Evolutionary conservation across 2,113 vertebrate genomes (phyloP).

Genomic region (Pseudopodoces humilis): DNA sequence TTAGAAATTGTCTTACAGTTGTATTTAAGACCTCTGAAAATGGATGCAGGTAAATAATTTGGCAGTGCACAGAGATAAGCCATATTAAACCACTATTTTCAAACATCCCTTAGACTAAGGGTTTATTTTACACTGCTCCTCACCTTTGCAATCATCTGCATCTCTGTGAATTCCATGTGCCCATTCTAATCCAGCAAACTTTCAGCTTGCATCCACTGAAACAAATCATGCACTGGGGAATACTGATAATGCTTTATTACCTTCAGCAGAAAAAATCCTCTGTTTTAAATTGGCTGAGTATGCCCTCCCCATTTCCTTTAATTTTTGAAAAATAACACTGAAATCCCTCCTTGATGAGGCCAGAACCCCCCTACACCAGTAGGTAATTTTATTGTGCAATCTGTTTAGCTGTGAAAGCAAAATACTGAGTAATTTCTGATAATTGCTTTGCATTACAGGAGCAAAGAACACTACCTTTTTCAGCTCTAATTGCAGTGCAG

Average conservation of each 20-base stretch:
- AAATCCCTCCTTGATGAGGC: not conserved
- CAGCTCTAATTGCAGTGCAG: constrained; percentile 55
- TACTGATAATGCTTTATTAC: not conserved
- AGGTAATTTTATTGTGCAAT: not conserved
- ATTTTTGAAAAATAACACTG: not conserved
- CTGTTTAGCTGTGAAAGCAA: not conserved
- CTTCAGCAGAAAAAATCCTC: not conserved
- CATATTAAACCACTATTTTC: not conserved
- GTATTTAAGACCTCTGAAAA: not conserved
- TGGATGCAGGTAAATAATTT: not conserved
- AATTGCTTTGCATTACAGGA: not conserved
- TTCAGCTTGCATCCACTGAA: not conserved
- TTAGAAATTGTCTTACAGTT: not conserved
- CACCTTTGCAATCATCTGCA: not conserved
- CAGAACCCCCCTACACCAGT: not conserved
- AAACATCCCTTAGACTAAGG: not conserved
- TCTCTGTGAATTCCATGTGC: not conserved
- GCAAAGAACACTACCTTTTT: constrained; percentile 22
- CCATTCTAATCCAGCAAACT: not conserved
- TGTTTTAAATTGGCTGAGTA: not conserved
- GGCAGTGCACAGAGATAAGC: not conserved
- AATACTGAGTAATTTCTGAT: not conserved
- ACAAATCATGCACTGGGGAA: not conserved
- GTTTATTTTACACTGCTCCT: not conserved
- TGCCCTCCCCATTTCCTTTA: not conserved